Percentiles rank a stretch among this genome's conserved stretches.
phyloP scores from a whole-genome alignment of 1,140 invertebrate genomes.

The Thaumetopoea pityocampa region DNA sequence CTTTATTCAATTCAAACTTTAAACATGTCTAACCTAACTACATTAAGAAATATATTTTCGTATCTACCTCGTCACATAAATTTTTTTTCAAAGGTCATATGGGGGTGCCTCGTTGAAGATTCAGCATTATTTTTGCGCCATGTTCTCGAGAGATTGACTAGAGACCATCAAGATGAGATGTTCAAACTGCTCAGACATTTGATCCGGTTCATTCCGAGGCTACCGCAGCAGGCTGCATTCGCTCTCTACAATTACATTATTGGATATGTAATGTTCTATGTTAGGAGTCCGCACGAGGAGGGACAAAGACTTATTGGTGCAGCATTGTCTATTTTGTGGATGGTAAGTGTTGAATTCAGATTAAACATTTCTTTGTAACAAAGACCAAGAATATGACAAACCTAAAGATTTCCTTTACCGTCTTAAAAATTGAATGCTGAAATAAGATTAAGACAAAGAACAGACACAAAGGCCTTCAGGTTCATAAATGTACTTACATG shows the following conservation, averaged over 20 bases:
- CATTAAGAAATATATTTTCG: no score
- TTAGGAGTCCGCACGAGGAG: slow-evolving; percentile 94
- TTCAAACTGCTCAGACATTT: slow-evolving; percentile 95
- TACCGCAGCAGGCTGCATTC: slow-evolving; percentile 98
- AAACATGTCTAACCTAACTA: no score
- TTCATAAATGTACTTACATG: no score
- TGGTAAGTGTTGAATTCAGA: slow-evolving; percentile 79
- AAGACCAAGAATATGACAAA: no score
- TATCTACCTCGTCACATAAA: no score
- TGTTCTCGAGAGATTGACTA: slow-evolving; percentile 95
- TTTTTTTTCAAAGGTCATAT: slow-evolving; percentile 85
- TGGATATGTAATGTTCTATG: slow-evolving; percentile 99
- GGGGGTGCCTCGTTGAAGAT: slow-evolving; percentile 98
- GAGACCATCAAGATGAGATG: slow-evolving; percentile 96
- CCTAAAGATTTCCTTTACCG: no score
- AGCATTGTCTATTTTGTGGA: slow-evolving; percentile 96
- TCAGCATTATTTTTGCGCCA: slow-evolving; percentile 96
- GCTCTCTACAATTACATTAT: slow-evolving; percentile 99
- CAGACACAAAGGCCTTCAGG: no score
- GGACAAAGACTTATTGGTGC: slow-evolving; percentile 95
- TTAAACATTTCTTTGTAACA: no score
- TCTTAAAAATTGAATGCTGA: no score
- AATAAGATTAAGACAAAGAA: no score
- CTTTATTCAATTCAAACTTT: no score
- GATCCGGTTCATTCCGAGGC: slow-evolving; percentile 92